phyloP scores from a whole-genome alignment of 2,113 vertebrate genomes.

The Eptesicus fuscus region DNA sequence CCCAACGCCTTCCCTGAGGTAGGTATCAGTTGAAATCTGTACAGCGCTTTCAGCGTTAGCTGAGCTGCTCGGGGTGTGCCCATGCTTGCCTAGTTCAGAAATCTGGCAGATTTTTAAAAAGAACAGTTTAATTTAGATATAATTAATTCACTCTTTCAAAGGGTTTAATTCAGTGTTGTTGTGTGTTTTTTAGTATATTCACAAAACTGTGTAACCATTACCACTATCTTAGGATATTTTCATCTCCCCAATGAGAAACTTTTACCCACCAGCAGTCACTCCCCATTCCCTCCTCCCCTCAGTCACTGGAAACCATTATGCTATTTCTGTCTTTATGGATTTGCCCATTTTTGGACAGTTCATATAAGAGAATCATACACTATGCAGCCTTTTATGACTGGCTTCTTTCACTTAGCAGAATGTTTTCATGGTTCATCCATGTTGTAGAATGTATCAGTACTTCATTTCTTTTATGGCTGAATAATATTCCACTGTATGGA shows the following conservation, averaged over 20 bases:
- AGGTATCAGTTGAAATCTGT: background rate
- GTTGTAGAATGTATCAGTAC: background rate
- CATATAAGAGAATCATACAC: background rate
- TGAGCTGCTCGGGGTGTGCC: background rate
- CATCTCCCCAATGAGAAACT: background rate
- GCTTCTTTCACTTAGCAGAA: background rate
- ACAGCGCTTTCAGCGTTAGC: background rate
- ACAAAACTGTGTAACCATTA: background rate
- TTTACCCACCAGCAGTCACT: background rate
- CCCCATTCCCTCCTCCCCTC: background rate
- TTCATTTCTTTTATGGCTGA: background rate
- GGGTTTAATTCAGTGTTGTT: background rate
- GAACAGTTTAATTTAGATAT: background rate
- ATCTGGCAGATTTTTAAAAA: background rate
- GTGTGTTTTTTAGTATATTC: background rate
- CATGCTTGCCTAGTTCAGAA: background rate
- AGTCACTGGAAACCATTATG: background rate
- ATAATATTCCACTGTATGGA: background rate
- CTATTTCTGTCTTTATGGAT: background rate
- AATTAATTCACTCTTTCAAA: background rate
- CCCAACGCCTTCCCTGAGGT: background rate
- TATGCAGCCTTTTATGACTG: background rate
- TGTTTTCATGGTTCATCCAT: background rate
- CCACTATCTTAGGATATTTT: background rate
- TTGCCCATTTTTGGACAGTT: background rate